Conservation (phyloP, 2,797 vertebrate genomes). For the Carapus acus region DNA sequence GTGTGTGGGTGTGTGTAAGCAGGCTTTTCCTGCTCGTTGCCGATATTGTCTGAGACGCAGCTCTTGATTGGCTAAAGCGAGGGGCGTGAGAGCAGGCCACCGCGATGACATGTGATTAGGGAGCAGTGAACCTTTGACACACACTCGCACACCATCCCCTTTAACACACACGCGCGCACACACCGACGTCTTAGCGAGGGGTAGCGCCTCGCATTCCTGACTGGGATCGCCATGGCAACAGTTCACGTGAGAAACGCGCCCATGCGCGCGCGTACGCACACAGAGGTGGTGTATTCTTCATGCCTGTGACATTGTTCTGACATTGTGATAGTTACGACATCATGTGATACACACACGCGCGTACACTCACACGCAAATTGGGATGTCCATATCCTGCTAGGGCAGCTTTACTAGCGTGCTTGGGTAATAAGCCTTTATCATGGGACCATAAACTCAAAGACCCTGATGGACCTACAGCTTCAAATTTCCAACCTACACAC, state of each 20-base stretch:
- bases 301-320: constrained; percentile 46
- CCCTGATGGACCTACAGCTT: constrained; percentile 8
- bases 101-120: constrained; percentile 61
- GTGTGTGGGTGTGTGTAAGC: constrained; percentile 30
- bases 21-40: constrained; percentile 30
- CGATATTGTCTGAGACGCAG: constrained; percentile 40
- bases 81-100: constrained; percentile 64
- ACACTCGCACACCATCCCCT: constrained; percentile 16
- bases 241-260: constrained; percentile 43
- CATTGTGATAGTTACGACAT: constrained; percentile 21
- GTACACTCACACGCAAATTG: too few species aligned
- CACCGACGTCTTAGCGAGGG: constrained; percentile 42
- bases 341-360: constrained; percentile 40
- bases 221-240: constrained; percentile 51
- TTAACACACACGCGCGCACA: constrained; percentile 25
- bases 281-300: constrained; percentile 10
- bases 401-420: constrained; percentile 36
- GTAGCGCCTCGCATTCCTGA: constrained; percentile 63
- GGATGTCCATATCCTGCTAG: constrained; percentile 19
- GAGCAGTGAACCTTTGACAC: constrained; percentile 42
- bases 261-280: constrained; percentile 15
- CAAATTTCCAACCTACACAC: constrained; percentile 7
- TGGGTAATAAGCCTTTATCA: constrained; percentile 25
- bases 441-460: constrained; percentile 41
- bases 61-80: constrained; percentile 66